Evolutionary conservation across 2,113 vertebrate species (phyloP), one percentile per base, ranked within the genome.

Genomic region (Bubo bubo): DNA sequence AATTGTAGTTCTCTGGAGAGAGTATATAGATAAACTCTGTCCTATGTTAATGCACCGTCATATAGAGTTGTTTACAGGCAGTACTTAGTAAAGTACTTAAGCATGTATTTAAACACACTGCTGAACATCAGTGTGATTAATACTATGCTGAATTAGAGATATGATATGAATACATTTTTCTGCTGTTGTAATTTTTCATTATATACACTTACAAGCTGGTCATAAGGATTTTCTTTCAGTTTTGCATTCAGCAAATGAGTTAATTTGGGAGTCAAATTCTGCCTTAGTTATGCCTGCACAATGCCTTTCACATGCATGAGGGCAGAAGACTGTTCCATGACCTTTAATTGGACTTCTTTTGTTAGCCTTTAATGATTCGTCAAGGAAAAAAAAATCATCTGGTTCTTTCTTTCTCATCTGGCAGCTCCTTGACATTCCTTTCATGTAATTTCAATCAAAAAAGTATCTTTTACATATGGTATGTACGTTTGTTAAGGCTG

Each of bases 111-210:
- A 96, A 97, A 94, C 86, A 94, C 94, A 8, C 94, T 96, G 91
- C 70, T 96, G 96, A 95, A 86, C 91, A 96, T 91, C 93, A 87
- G 26, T 72, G 43, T 90, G 90, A 95, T 97, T 96, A 96, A 96
- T 95, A 94, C 82, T 88, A 84, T 63, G 55, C 96, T 92, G 92
- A 96, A 95, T 95, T 97, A 89, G 68, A 96, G 77, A 93, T 93
- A 86, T 59, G 68, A 56, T 86, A 89, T 0, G 7, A 86, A 95
- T 47, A 47, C 45, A 85, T 95, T 97, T 96, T 97, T 95, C 89
- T 97, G 86, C 80, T 95, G 41, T 50, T 93, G 84, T 73, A 95
- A 79, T 91, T 96, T 96, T 94, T 94, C 89, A 95, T 94, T 90
- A 87, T 62, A 83, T 75, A 79, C 49, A 37, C 26, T 95, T 95